These are phyloP conservation scores for Machaerirhynchus nigripectus DNA, from an alignment of 2,113 vertebrate genomes.

Conservation along the genomic window DNA sequence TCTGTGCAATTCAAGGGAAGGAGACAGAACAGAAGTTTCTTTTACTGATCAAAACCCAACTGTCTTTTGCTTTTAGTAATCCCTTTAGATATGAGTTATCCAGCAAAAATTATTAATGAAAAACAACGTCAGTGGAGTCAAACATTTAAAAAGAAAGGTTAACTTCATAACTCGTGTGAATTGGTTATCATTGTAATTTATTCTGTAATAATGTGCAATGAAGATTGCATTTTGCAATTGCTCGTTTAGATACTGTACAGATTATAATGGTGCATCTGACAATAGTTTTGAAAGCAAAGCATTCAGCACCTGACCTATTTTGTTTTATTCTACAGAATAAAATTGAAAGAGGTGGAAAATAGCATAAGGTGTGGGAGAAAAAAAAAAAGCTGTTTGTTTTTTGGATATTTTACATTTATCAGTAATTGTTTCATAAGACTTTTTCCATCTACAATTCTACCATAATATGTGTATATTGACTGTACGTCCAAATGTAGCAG, in stretches of 20 bases:
- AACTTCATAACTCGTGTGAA: background rate
- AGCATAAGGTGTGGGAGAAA: rapidly evolving
- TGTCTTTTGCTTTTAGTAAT: background rate
- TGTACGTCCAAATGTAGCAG: background rate
- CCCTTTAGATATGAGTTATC: background rate
- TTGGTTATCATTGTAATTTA: background rate
- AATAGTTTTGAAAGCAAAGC: background rate
- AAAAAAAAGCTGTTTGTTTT: rapidly evolving
- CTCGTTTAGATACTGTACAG: background rate
- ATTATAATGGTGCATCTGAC: background rate
- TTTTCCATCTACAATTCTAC: background rate
- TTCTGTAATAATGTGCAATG: background rate
- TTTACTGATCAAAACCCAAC: background rate
- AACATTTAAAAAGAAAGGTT: background rate
- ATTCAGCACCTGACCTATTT: background rate
- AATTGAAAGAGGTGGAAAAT: background rate
- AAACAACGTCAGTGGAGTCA: background rate
- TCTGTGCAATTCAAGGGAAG: background rate
- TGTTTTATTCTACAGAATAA: background rate
- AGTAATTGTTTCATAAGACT: background rate
- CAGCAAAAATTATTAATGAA: background rate
- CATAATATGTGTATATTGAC: background rate
- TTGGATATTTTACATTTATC: background rate
- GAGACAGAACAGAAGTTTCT: background rate
- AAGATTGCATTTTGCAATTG: background rate